phyloP scores from a whole-genome alignment of 2,797 vertebrate species.

The Luscinia megarhynchos region DNA sequence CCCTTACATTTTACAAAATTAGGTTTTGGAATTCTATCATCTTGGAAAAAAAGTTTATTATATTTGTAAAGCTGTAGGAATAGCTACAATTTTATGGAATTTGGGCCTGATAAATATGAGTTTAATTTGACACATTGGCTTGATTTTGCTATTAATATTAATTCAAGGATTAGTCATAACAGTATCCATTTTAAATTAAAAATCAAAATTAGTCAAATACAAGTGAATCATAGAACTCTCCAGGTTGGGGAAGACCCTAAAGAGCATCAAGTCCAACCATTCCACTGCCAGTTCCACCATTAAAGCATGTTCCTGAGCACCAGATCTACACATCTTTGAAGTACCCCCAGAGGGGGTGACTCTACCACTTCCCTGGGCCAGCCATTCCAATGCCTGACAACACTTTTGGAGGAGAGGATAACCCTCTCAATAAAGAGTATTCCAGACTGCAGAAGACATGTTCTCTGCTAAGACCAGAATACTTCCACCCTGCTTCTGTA shows the following conservation, averaged over 20 bases:
- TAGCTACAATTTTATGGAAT: neutral
- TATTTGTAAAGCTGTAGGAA: neutral
- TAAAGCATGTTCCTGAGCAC: neutral
- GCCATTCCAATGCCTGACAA: neutral
- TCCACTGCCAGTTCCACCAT: neutral
- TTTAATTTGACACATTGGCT: neutral
- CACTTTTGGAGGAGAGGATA: neutral
- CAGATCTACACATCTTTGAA: neutral
- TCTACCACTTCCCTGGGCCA: neutral
- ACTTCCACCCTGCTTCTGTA: neutral
- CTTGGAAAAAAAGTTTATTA: neutral
- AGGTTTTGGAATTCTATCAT: neutral
- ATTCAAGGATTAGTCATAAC: neutral
- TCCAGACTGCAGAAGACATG: neutral
- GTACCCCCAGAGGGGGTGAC: neutral
- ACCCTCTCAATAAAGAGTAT: neutral
- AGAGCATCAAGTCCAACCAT: neutral
- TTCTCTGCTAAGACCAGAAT: neutral
- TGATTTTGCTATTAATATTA: neutral
- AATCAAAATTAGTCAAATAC: neutral
- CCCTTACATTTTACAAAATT: conserved; percentile 15
- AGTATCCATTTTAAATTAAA: neutral
- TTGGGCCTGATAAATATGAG: neutral
- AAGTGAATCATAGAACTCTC: neutral
- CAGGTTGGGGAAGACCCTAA: neutral